Conservation (phyloP, 2,888 invertebrate species). For the Drosophila kokeensis region DNA sequence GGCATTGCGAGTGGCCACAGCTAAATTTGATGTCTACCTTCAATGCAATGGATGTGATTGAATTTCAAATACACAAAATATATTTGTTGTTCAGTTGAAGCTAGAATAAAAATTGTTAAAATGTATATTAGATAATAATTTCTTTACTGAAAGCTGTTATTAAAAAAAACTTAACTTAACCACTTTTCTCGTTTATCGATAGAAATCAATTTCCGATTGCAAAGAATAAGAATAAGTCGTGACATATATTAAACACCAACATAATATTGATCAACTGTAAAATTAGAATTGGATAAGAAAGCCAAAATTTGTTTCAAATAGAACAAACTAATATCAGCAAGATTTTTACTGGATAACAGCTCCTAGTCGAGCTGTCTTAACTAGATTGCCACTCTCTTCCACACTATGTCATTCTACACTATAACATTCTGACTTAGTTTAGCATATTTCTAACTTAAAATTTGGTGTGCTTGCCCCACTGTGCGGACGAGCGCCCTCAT, state of each 20-base stretch:
- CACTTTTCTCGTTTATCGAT: neutral
- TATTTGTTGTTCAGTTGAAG: neutral
- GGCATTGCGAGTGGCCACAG: conserved; percentile 26
- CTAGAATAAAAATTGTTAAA: neutral
- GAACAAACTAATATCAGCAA: neutral
- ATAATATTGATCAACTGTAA: neutral
- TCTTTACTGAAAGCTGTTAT: neutral
- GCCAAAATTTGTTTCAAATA: no score
- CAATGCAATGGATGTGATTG: conserved; percentile 28
- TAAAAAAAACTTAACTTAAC: neutral
- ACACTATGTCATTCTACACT: neutral
- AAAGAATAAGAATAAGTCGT: neutral
- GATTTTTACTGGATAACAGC: neutral
- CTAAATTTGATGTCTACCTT: conserved; percentile 16
- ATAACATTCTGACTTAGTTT: fast-evolving
- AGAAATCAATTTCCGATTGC: no score
- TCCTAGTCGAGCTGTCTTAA: fast-evolving
- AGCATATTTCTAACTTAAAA: neutral
- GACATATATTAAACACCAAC: neutral
- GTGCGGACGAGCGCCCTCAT: conserved; percentile 1
- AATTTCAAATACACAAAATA: neutral
- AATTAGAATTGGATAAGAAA: neutral
- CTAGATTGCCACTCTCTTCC: neutral
- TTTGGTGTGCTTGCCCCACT: conserved; percentile 29
- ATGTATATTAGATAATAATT: neutral